phyloP scores from a whole-genome alignment of 2,888 invertebrate genomes.

The Pachymerium ferrugineum region DNA sequence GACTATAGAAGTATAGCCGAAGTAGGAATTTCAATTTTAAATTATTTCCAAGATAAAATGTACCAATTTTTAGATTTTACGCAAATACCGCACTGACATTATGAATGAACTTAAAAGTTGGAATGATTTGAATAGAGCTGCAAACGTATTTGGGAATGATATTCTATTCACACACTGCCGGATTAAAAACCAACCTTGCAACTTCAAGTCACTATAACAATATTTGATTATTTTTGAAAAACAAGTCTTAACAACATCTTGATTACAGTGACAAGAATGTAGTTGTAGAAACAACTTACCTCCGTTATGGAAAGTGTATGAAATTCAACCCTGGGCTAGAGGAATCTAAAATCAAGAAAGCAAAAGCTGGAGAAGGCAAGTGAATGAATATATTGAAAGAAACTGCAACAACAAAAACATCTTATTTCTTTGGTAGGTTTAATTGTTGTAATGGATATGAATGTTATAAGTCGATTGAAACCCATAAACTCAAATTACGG shows the following conservation, averaged over 20 bases:
- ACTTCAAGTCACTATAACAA: neutral
- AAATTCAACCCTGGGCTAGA: constrained; percentile 25
- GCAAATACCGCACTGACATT: neutral
- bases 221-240: neutral
- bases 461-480: neutral
- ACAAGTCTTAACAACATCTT: neutral
- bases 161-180: neutral
- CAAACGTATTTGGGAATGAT: neutral
- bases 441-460: constrained; percentile 12
- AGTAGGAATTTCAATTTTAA: neutral
- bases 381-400: neutral
- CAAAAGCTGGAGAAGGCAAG: neutral
- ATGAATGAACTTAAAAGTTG: neutral
- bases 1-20: too few species aligned
- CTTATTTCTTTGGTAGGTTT: constrained; percentile 7
- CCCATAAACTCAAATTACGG: constrained; percentile 1
- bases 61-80: neutral
- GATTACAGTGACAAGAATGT: neutral
- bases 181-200: neutral
- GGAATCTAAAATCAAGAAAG: neutral
- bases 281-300: neutral
- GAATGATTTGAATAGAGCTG: neutral
- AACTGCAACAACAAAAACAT: neutral
- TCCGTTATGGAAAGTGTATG: constrained; percentile 30
- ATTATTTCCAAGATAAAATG: too few species aligned